Evolutionary conservation across 2,888 invertebrate genomes (phyloP).

Genomic region (Macrosiphum euphorbiae): DNA sequence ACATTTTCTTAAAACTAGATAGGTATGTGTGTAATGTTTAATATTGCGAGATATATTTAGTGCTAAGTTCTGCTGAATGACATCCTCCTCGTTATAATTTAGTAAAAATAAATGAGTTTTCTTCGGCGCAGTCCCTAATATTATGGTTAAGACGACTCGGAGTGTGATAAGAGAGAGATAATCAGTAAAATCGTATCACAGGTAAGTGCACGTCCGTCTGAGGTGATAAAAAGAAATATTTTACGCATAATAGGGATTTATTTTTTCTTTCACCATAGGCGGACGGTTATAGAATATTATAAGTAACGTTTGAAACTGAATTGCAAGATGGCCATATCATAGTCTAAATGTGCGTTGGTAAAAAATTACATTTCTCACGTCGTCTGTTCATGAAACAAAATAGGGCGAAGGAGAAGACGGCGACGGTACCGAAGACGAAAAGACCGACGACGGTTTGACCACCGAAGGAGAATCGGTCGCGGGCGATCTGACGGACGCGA

Average conservation of each 20-base stretch:
- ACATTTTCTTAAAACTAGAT: background rate
- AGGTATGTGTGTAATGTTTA: background rate
- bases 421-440: conserved; percentile 67
- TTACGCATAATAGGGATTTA: background rate
- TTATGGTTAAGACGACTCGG: background rate
- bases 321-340: background rate
- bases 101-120: background rate
- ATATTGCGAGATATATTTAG: background rate
- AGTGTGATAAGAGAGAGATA: background rate
- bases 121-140: background rate
- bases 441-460: conserved; percentile 67
- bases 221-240: background rate
- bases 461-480: conserved; percentile 67
- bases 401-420: conserved; percentile 65
- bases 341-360: background rate
- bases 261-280: background rate
- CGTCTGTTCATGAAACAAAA: conserved; percentile 58
- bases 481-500: conserved; percentile 70
- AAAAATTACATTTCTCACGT: background rate
- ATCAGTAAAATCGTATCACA: background rate
- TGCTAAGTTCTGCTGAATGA: background rate
- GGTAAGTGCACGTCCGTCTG: background rate
- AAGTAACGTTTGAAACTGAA: background rate
- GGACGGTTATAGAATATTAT: background rate
- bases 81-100: background rate